A percentile compares a stretch with the other conserved stretches of the same genome.
Conservation (phyloP, 2,888 invertebrate genomes). For the Cyrtodaria siliqua region DNA sequence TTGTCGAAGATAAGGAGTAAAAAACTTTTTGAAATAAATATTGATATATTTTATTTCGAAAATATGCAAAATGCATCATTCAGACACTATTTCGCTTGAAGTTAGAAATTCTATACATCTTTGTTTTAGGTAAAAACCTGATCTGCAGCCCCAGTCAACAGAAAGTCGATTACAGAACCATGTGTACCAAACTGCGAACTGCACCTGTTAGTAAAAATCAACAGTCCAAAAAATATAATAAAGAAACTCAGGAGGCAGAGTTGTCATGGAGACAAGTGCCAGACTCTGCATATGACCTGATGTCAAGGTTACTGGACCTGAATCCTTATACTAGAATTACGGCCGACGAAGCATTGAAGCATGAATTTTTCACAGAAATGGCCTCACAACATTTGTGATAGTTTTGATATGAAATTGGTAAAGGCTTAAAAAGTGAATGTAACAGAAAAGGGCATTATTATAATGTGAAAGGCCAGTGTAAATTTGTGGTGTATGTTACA, state of each 20-base stretch:
- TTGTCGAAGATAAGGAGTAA: no score
- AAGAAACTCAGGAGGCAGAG: conserved; percentile 52
- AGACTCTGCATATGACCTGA: conserved; percentile 91
- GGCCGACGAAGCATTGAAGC: conserved; percentile 91
- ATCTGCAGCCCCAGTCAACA: conserved; percentile 71
- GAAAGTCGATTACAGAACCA: conserved; percentile 82
- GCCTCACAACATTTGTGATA: no score
- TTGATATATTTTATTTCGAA: no score
- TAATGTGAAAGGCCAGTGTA: no score
- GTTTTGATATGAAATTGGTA: no score
- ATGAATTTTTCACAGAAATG: conserved; percentile 89
- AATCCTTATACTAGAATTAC: conserved; percentile 91
- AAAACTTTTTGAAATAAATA: no score
- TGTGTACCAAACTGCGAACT: conserved; percentile 84
- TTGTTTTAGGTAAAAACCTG: conserved; percentile 82
- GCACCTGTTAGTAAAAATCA: conserved; percentile 59
- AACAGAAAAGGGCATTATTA: no score
- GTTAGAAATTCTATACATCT: no score
- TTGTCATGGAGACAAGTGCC: conserved; percentile 86
- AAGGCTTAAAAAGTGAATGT: no score
- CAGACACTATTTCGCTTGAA: no score
- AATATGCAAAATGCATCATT: no score
- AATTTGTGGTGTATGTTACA: no score
- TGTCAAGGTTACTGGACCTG: conserved; percentile 91
- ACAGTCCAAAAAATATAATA: conserved; percentile 22